Base-by-base conservation (phyloP, 2,888 invertebrate genomes). In the Herminia tarsipennalis region DNA sequence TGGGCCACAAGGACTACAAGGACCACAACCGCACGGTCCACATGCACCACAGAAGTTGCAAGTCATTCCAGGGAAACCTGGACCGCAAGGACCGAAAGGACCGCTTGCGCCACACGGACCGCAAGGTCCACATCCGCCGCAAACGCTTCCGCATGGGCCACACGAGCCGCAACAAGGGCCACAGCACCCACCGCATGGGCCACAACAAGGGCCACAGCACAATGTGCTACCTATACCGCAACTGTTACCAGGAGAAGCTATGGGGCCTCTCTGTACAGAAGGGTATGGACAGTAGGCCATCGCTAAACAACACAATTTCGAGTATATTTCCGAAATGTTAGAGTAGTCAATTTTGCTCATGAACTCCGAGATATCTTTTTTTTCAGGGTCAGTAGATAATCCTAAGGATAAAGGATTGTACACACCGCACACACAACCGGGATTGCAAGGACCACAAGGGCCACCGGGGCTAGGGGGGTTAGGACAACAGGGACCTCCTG, bases 401-500 rank as follows among this genome's bases (percentile, higher is more conserved):
- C 20, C 33, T 9, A 32, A 18, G 16, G 13, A 9, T 1, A 13
- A 12, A 2, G 22, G 14, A 25, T 37, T 29, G 14, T 24, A 32
- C 3, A 53, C 48, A 9, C 36, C 53, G 9, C 53, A 53, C 2
- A 38, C 56, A 3, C 60, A 64, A 10, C 56, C 64, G 1, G 68
- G 51, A 1, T 48, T 45, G 32, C 56, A 67, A 5, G 56, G 56
- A 1, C 59, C 61, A 22, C 68, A 71, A 0, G 63, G 60, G 0
- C 65, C 61, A 1, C 55, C 51, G 1, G 48, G 45, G 14, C 8
- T 9, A 12, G 48, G 56, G 1, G 41, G 39, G 21, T 68, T 65
- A 0, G 68, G 64, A 0, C 56, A 50, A 16, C 64, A 66, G 0
- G 68, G 66, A 0, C 63, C 65, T 1, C 61, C 62, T 1, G 67